Base-by-base conservation (phyloP, 2,888 invertebrate genomes). In the Tiphia femorata region DNA sequence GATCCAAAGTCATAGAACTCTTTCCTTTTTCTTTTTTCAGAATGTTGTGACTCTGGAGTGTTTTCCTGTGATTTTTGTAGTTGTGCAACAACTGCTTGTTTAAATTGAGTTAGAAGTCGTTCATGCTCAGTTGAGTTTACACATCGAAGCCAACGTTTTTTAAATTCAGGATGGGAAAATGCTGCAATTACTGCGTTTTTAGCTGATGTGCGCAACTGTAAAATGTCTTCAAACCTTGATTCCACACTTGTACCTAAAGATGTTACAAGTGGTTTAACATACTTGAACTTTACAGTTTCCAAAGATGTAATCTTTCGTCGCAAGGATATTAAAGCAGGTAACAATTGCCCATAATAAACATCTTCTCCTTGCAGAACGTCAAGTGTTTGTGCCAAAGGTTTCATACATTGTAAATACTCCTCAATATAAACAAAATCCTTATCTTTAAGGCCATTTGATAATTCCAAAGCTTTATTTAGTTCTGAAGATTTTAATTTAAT, bases 331-430 rank as follows among this genome's bases (percentile, higher is more conserved):
- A 54, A 10, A 21, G 35, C 10, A 37, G 49, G 38, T 35, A 58
- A 49, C 17, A 54, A 14, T 7, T 35, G 20, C 14, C 44, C 58
- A 42, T 54, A 58, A 42, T 33, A 48, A 23, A 42, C 25, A 41
- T 54, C 37, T 43, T 57, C 25, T 23, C 44, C 27, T 40, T 58
- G 44, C 27, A 54, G 33, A 12, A 46, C 47, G 25, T 53, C 42
- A 33, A 53, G 27, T 5, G 48, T 47, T 53, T 37, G 20, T n/a
- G 43, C 57, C 8, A 57, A 47, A 12, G 52, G 14, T 29, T 29
- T 17, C 19, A 53, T 14, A n/a, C 49, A 42, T 33, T 46, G 21
- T 17, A 42, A 41, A 27, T 53, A 58, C 42, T 54, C 44, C 25
- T 17, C 38, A 14, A 58, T 43, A n/a, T 54, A 58, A 42, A 25